Base-by-base conservation (phyloP, 1,140 invertebrate genomes). In the Dendrolimus punctatus region DNA sequence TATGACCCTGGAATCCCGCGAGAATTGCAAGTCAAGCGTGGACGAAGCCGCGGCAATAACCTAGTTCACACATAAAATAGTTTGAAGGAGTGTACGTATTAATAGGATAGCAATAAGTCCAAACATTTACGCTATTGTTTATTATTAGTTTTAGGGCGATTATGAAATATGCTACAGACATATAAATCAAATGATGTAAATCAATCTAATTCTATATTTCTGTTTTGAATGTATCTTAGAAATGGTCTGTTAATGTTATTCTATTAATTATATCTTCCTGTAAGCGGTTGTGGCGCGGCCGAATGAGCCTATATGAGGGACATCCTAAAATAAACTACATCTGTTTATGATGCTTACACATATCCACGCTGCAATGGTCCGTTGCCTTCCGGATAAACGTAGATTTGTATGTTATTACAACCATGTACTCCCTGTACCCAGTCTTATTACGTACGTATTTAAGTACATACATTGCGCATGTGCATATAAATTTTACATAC, bases 251-350 rank as follows among this genome's bases (percentile, higher is more conserved):
- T 78, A 77, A 74, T 75, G 73, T 73, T 76, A 58, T 70, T 70
- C 64, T 63, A 76, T 79, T 78, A 74, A 76, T 81, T 70, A 80
- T 71, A 68, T 67, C 76, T 78, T 81, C 71, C 78, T 80, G 75
- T 68, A 55, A 61, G 56, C 62, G 52, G 41, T 37, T 5, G 49
- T 8, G 8, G 40, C 36, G 48, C 49, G 57, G 23, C 23, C 23
- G 23, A 23, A 23, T 23, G 23, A 23, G 23, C 23, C 23, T 23
- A 23, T 23, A 23, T 23, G 23, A 23, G 23, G 23, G 23, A 74
- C 66, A 73, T 57, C 68, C 66, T 46, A 70, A 77, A 77, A 77
- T 77, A 77, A 68, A 68, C 60, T 53, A 54, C 64, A 68, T 74
- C 66, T 76, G 73, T 69, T 80, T 76, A 71, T 71, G 73, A 66